A percentile compares a stretch with the other conserved stretches of the same genome.
These are phyloP conservation scores for Morinoia aosen DNA, from an alignment of 2,888 invertebrate species.

Conservation along the genomic window DNA sequence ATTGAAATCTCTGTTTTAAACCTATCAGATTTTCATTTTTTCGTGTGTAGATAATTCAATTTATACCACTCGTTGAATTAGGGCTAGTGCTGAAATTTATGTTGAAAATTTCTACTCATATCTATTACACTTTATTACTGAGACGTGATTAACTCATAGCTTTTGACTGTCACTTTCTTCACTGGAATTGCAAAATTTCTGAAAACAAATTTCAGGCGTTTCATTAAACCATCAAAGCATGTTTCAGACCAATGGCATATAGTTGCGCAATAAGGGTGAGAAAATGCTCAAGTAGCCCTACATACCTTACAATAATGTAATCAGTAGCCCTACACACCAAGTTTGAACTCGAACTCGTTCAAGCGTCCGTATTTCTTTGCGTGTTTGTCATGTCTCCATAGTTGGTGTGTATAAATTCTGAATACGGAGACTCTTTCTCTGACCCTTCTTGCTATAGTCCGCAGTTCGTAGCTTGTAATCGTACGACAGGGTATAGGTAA, in stretches of 20 bases:
- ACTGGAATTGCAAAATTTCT: not conserved
- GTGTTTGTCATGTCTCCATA: not conserved
- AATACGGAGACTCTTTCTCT: not conserved
- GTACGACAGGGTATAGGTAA: not conserved
- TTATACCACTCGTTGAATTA: too few species aligned
- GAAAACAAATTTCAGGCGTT: not conserved
- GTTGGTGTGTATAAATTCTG: not conserved
- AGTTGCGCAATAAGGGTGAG: not conserved
- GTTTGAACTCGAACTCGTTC: not conserved
- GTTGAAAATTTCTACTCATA: too few species aligned
- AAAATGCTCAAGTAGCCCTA: not conserved
- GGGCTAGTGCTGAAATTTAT: too few species aligned
- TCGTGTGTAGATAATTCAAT: too few species aligned
- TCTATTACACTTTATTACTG: too few species aligned
- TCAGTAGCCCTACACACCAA: not conserved
- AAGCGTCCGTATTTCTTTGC: not conserved
- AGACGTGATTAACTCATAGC: too few species aligned
- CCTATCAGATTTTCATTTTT: too few species aligned
- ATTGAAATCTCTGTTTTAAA: too few species aligned
- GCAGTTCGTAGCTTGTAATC: not conserved
- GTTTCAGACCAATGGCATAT: not conserved
- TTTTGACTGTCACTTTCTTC: not conserved
- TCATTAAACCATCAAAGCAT: not conserved
- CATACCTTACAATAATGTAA: not conserved
- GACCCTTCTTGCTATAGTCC: not conserved